Base-by-base conservation (phyloP, 2,888 invertebrate species). In the Acleris emargana region DNA sequence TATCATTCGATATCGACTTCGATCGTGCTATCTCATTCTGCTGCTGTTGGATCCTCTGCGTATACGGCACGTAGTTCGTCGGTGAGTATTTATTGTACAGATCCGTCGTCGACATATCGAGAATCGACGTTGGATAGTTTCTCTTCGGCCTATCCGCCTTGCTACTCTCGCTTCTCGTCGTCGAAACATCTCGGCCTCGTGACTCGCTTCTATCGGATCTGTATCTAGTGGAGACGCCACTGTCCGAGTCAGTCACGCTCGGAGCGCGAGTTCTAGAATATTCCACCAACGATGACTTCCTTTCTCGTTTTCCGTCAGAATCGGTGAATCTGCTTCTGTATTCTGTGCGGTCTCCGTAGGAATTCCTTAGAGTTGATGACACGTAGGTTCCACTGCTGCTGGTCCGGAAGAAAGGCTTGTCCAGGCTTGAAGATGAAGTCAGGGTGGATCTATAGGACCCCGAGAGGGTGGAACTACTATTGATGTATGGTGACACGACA, bases 21-120 rank as follows among this genome's bases (percentile, higher is more conserved):
- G 94, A 94, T 58, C 91, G 79, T 0, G 91, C 80, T 16, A 92
- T 91, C 62, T 92, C 91, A 43, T 75, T 76, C 58, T 81, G 81
- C 17, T 83, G 83, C 55, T 87, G 83, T 55, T 89, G 87, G 0
- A 91, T 73, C 63, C 93, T 78, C 68, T 92, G 91, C 1, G 93
- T 91, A 49, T 89, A 75, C 68, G 96, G 96, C 78, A 95, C 94
- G 84, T 96, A 96, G 80, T 95, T 94, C 49, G 95, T 93, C 57
- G 96, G 95, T 47, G 96, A 96, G 80, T 96, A 96, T 84, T 95
- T 96, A 77, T 95, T 95, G 79, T 95, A 94, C 69, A 96, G 86
- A 70, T 96, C 96, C 42, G 95, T 94, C 1, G 93, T 93, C 60
- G 92, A 94, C 94, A 93, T 95, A 58, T 91, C 93, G 76, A 93